Evolutionary conservation across 2,797 vertebrate species (phyloP).

Genomic region (Pyrocephalus nanus): DNA sequence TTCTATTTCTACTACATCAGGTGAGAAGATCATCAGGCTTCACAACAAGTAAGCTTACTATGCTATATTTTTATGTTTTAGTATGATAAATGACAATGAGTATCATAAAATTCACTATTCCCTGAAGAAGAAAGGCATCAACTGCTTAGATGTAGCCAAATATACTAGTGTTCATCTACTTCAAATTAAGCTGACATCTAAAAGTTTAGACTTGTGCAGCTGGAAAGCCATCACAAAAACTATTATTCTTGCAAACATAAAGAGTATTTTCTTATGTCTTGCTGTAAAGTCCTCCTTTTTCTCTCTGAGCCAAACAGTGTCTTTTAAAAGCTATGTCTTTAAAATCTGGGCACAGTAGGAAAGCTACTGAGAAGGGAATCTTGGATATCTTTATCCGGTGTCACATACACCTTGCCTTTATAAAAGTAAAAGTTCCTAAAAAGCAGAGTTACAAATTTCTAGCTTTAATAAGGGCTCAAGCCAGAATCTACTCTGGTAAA

Average conservation of each 20-base stretch:
- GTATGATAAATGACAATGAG: background rate
- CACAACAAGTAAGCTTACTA: background rate
- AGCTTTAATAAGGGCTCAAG: background rate
- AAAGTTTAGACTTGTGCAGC: background rate
- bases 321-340: background rate
- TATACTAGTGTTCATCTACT: background rate
- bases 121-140: background rate
- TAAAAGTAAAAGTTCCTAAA: background rate
- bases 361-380: background rate
- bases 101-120: background rate
- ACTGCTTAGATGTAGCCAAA: background rate
- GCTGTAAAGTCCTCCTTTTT: background rate
- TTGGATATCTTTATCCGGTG: background rate
- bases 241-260: background rate
- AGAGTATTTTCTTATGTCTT: background rate
- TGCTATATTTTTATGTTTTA: background rate
- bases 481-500: background rate
- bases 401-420: background rate
- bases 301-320: background rate
- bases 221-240: background rate
- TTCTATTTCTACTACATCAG: background rate
- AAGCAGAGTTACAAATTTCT: background rate
- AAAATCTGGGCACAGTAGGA: background rate
- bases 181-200: background rate
- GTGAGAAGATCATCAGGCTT: background rate